Percentiles rank a stretch among this genome's conserved stretches.
Evolutionary conservation across 1,140 invertebrate species (phyloP).

Genomic region (Homalodisca vitripennis): DNA sequence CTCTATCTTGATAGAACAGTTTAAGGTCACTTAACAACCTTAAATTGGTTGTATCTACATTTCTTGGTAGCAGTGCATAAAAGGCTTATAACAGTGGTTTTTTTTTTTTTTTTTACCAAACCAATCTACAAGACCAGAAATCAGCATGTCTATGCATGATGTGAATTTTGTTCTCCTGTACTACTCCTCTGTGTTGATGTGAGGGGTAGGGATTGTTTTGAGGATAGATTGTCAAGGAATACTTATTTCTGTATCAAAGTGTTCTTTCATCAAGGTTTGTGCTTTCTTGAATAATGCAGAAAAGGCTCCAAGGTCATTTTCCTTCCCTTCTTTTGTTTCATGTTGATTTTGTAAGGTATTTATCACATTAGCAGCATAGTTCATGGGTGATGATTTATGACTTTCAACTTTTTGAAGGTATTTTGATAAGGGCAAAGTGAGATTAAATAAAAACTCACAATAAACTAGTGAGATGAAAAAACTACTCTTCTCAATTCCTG

Average conservation of each 20-base stretch:
- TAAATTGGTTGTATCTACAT: neutral
- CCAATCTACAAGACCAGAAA: neutral
- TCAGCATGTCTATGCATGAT: neutral
- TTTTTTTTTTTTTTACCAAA: neutral
- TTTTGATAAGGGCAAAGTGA: constrained; percentile 1
- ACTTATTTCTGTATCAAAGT: constrained; percentile 4
- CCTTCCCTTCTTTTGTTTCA: neutral
- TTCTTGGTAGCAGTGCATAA: neutral
- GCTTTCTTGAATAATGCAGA: constrained; percentile 3
- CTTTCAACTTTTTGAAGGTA: constrained; percentile 16
- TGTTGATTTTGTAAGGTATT: constrained; percentile 5
- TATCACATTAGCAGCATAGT: constrained; percentile 18
- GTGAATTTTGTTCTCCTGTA: neutral
- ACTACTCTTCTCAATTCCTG: neutral
- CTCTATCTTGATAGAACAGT: neutral
- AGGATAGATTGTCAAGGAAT: constrained; percentile 19
- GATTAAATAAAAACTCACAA: neutral
- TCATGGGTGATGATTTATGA: constrained; percentile 25
- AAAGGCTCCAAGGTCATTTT: neutral
- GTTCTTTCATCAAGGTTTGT: neutral
- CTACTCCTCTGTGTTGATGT: constrained; percentile 15
- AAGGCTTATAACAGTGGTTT: neutral
- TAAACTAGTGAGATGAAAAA: neutral
- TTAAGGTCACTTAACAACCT: neutral
- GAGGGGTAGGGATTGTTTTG: constrained; percentile 8